Evolutionary conservation across 2,888 invertebrate species (phyloP).

Genomic region (Punctoribates punctum): DNA sequence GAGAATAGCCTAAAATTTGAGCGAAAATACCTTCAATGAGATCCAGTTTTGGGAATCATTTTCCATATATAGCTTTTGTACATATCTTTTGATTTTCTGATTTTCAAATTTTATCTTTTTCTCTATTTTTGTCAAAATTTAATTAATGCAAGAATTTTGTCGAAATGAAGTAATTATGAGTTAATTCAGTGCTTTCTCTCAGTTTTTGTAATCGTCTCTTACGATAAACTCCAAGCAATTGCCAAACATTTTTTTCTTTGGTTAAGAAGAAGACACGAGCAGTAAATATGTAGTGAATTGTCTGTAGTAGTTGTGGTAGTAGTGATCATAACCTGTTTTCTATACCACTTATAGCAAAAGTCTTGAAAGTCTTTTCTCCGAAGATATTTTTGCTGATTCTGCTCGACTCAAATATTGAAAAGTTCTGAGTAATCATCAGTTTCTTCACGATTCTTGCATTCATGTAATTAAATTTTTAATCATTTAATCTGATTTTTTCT

Average conservation of each 20-base stretch:
- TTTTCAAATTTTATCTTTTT: neutral
- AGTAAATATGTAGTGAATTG: neutral
- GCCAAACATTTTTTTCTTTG: neutral
- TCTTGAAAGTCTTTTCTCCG: neutral
- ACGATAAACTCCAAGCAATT: neutral
- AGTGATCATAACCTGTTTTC: neutral
- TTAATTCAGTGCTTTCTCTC: neutral
- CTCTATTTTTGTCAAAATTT: neutral
- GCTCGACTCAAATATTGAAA: neutral
- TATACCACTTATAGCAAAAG: neutral
- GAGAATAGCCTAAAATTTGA: neutral
- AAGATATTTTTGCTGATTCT: neutral
- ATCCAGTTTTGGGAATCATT: no score
- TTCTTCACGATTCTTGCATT: constrained; percentile 3
- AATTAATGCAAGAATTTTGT: neutral
- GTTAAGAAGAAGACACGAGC: neutral
- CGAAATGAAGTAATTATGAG: neutral
- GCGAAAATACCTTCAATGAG: neutral
- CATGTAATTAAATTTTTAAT: neutral
- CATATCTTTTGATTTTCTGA: no score
- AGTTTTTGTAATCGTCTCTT: neutral
- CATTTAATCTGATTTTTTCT: neutral
- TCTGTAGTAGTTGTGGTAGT: no score
- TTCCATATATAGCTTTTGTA: no score
- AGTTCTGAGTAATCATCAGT: neutral